These are phyloP conservation scores for Papilio gigon DNA, from an alignment of 2,888 invertebrate species.

Conservation along the genomic window DNA sequence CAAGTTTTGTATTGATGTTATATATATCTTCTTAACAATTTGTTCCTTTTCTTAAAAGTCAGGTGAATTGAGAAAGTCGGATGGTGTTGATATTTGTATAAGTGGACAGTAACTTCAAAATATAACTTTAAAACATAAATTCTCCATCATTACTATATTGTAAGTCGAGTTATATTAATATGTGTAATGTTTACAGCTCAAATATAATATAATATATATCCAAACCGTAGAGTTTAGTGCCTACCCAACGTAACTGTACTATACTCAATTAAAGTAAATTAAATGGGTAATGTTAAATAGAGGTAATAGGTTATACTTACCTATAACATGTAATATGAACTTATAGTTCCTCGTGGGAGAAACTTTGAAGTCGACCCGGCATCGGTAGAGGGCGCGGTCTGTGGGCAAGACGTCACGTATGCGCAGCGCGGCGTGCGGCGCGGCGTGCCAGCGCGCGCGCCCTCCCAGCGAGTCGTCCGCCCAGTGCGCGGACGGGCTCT, in stretches of 20 bases:
- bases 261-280: no score
- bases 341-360: constrained; percentile 90
- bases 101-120: no score
- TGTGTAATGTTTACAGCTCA: no score
- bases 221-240: no score
- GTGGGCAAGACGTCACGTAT: constrained; percentile 86
- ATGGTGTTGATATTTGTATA: no score
- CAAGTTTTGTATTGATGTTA: background rate
- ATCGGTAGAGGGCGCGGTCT: constrained; percentile 90
- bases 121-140: no score
- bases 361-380: constrained; percentile 90
- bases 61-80: background rate
- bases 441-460: constrained; percentile 86
- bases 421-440: constrained; percentile 86
- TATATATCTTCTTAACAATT: background rate
- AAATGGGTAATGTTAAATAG: background rate
- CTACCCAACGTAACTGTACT: no score
- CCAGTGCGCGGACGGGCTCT: constrained; percentile 85
- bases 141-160: no score
- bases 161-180: no score
- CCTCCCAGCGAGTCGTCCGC: constrained; percentile 85
- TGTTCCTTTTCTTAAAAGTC: background rate
- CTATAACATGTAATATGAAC: constrained; percentile 88
- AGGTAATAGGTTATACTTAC: constrained; percentile 68
- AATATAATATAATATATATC: no score